Base-by-base conservation (phyloP, 2,888 invertebrate genomes). In the Bursaphelenchus okinawaensis region DNA sequence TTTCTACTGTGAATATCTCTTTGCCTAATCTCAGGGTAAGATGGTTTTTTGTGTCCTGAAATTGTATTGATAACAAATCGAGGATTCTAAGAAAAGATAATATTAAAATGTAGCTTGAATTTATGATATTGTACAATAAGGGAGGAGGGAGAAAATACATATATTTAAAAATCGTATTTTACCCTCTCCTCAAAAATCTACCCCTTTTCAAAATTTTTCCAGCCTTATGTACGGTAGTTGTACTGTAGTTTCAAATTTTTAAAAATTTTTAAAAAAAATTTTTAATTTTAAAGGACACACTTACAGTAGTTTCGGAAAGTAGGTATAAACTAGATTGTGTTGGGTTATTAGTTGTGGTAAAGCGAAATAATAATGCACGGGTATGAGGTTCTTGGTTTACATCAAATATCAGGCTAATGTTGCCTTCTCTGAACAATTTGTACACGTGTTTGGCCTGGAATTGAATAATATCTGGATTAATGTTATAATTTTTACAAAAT, bases 371-470 rank as follows among this genome's bases (percentile, higher is more conserved):
- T 4, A 20, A 40, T 16, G 65, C 66, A 7, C 55, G 55, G 9
- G 65, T 16, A 4, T 59, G 29, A 9, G 60, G 56, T 9, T 69
- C 57, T 59, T 72, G 73, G 16, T 57, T 56, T 22, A 75, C 31
- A 26, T 72, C 73, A 50, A 72, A 75, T 40, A 67, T 62, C 16
- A 72, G 60, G 4, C 62, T 62, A 20, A 70, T 63, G 51, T 66
- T 75, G 20, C 68, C 55, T n/a, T 66, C 62, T n/a, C 65, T 55
- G 52, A 72, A 68, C 9, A 72, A 55, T 29, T 64, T 40, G 52
- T 52, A 57, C 31, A 72, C 52, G 51, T 72, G 68, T 40, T 70
- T 60, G 20, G 73, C 63, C 73, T 75, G 28, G 63, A 72, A 63
- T 7, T 12, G 16, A 57, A 12, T 16, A 62, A 60, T n/a, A 54